Evolutionary conservation across 2,888 invertebrate genomes (phyloP), one percentile per base, ranked within the genome.

Genomic region (Caenorhabditis sp.): DNA sequence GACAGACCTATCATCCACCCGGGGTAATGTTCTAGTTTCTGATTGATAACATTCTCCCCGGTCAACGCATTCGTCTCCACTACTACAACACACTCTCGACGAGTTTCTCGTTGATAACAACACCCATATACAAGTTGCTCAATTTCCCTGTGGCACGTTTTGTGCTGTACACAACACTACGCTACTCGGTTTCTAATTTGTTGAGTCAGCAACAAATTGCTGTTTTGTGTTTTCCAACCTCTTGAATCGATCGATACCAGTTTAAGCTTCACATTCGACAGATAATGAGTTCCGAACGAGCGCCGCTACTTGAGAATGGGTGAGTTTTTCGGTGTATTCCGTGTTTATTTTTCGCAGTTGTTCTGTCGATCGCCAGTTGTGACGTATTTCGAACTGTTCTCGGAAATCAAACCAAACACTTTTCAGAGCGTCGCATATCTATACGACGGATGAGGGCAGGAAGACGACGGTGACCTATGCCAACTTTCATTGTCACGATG

Each of bases 401-500:
- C 2, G 59, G 35, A 61, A 56, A 24, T 47, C 8, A 24, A 24
- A 66, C n/a, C 35, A 5, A n/a, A 31, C 31, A 31, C 31, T 19
- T 63, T 73, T 56, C 64, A 75, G 75, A 31, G 41, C 41, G n/a
- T 44, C 44, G 14, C 56, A 24, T 1, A 70, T 38, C 2, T 80
- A 80, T 59, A n/a, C 73, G n/a, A 72, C 66, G 12, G 80, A 75
- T 51, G 81, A 82, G 16, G 63, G 54, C 10, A 49, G 68, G 35
- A 82, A 77, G 31, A 82, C 82, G 1, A 82, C 73, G 22, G 77
- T 82, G n/a, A 82, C 77, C 6, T 79, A 83, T 58, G 82, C 84
- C 54, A 87, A 85, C 26, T 89, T 89, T 61, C 89, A 89, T 64
- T 89, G 89, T 26, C 89, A 89, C 58, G 85, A 86, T 66, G 84